Evolutionary conservation across 2,113 vertebrate species (phyloP), one percentile per base, ranked within the genome.

Genomic region (Apteryx owenii): DNA sequence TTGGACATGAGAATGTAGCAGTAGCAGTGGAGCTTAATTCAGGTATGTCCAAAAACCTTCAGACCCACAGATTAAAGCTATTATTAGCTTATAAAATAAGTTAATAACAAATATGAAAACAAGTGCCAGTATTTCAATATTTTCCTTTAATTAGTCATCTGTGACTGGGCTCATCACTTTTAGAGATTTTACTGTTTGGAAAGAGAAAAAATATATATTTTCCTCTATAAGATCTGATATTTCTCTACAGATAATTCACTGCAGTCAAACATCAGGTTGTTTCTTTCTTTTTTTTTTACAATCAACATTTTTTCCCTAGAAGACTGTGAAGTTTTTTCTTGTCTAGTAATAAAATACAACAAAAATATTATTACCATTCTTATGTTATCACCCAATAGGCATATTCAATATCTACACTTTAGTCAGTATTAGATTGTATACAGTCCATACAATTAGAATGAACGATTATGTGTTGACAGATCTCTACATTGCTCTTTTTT

Each of bases 371-470:
- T 28, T 28, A 53, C 48, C 36, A 42, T 71, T 71, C 14, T 76
- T 64, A 5, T n/a, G 7, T 20, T 3, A 36, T 61, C 17, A 44
- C 3, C 25, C 6, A 22, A 12, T 29, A 54, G 71, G 51, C 38
- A 19, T 13, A 12, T 25, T 75, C 54, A 61, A 7, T 25, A 12
- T 51, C 17, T 53, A 64, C 53, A 64, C 64, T 79, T 80, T 40
- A 33, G 2, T 58, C 28, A 85, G 18, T 29, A 48, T 76, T 68
- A 80, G 5, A 23, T 62, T 44, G 2, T 21, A 83, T 0, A 0
- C 2, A 14, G 29, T 44, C 51, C 1, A 46, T 9, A 10, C 5
- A 36, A 46, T 46, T 65, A 81, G 23, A 90, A 54, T 2, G 61
- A 81, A 78, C 50, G 7, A 15, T 46, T 78, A 2, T 33, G 3